Evolutionary conservation across 2,113 vertebrate species (phyloP), one percentile per base, ranked within the genome.

Genomic region (Cryptotis parvus): DNA sequence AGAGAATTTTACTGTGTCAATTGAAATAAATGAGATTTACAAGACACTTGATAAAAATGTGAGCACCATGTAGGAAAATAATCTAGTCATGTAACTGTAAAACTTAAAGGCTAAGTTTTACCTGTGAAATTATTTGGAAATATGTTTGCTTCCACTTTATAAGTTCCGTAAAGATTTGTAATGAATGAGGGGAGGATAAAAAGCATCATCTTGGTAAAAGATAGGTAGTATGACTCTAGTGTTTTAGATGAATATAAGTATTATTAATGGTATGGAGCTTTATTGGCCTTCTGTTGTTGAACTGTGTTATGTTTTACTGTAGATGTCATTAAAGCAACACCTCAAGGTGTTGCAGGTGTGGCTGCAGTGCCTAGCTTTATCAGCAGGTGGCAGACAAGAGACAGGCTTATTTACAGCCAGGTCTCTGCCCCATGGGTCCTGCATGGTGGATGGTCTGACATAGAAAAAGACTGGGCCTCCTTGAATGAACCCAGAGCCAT

Each of bases 231-330:
- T 97, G 95, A 97, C 96, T 95, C 95, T 97, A 84, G 97, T 97
- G 87, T 97, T 98, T 96, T 97, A 91, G 96, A 93, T 98, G 97
- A 97, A 98, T 97, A 82, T 98, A 98, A 95, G 98, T 98, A 97
- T 98, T 98, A 98, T 98, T 98, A 95, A 97, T 97, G 95, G 97
- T 97, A 77, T 98, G 98, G 9, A 90, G 58, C 37, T 55, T 49
- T 49, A 26, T 86, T 98, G 97, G 97, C 97, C 96, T 99, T 99
- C 98, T 98, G 97, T 97, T 98, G 98, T 97, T 98, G 98, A 97
- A 98, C 97, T 68, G 98, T 97, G 86, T 98, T 96, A 86, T 98
- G 99, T 97, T 97, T 98, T 98, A 99, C n/a, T n/a, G n/a, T n/a
- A n/a, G n/a, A n/a, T n/a, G n/a, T n/a, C n/a, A n/a, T n/a, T n/a